Conservation (phyloP, 2,797 vertebrate genomes). For the Cryptoprocta ferox region DNA sequence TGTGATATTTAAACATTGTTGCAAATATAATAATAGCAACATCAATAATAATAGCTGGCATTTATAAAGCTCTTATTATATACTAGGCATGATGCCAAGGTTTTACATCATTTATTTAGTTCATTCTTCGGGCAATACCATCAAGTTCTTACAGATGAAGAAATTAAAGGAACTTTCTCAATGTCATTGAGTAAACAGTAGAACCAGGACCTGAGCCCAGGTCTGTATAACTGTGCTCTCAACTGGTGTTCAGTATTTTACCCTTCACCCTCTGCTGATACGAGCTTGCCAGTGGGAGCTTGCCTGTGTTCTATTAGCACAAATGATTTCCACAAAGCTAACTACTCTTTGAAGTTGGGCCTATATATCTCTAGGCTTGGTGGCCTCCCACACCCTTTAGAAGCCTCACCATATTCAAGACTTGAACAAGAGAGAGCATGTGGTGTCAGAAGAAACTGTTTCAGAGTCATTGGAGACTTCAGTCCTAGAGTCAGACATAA, state of each 20-base stretch:
- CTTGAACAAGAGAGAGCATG: not conserved
- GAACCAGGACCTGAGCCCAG: not conserved
- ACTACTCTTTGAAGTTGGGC: not conserved
- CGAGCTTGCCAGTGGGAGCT: not conserved
- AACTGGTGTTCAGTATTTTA: not conserved
- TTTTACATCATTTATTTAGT: constrained; percentile 7
- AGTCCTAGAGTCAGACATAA: not conserved
- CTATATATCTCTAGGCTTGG: not conserved
- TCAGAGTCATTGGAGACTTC: not conserved
- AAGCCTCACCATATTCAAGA: not conserved
- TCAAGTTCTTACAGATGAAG: not conserved
- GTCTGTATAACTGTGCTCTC: not conserved
- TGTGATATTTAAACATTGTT: not conserved
- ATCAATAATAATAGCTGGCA: not conserved
- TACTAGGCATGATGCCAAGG: not conserved
- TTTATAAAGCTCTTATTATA: not conserved
- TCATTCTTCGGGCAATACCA: not conserved
- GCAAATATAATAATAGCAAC: not conserved
- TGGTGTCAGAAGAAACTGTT: not conserved
- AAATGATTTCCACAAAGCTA: not conserved
- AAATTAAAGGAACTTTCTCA: not conserved
- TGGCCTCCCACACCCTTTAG: not conserved
- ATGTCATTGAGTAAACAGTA: not conserved
- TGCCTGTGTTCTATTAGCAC: not conserved
- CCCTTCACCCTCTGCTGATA: not conserved